These are phyloP conservation scores for Tarsius wallacei DNA, from an alignment of 2,797 vertebrate genomes.

Conservation along the genomic window DNA sequence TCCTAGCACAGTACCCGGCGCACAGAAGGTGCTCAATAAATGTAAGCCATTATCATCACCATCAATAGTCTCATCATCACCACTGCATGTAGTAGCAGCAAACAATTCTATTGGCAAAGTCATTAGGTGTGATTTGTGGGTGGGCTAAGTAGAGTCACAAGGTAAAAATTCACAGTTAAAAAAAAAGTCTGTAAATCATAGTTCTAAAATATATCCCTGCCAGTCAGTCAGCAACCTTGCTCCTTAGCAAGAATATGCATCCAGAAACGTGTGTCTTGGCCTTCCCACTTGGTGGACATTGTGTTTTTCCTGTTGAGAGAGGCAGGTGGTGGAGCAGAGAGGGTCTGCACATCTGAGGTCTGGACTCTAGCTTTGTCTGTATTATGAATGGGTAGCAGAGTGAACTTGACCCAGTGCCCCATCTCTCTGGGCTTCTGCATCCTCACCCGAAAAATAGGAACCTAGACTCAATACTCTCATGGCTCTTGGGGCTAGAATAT, in stretches of 20 bases:
- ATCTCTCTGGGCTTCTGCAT: neutral
- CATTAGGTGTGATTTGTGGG: neutral
- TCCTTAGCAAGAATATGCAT: neutral
- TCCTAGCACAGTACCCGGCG: neutral
- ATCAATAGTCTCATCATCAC: neutral
- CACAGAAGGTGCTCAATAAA: neutral
- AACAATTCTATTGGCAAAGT: neutral
- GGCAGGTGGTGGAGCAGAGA: neutral
- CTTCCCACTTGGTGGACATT: neutral
- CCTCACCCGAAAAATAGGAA: neutral
- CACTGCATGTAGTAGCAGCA: neutral
- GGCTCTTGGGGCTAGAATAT: neutral
- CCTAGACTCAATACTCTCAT: neutral
- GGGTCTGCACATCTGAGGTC: neutral
- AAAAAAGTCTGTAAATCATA: neutral
- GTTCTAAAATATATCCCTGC: neutral
- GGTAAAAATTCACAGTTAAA: neutral
- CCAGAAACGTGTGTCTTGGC: neutral
- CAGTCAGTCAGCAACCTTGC: neutral
- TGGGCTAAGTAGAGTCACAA: neutral
- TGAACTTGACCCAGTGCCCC: neutral
- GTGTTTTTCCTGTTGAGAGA: neutral
- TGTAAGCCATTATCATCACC: too few species aligned
- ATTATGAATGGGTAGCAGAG: neutral
- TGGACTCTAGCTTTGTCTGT: neutral